These are phyloP conservation scores for Papilio dardanus DNA, from an alignment of 1,140 invertebrate species.

Conservation along the genomic window DNA sequence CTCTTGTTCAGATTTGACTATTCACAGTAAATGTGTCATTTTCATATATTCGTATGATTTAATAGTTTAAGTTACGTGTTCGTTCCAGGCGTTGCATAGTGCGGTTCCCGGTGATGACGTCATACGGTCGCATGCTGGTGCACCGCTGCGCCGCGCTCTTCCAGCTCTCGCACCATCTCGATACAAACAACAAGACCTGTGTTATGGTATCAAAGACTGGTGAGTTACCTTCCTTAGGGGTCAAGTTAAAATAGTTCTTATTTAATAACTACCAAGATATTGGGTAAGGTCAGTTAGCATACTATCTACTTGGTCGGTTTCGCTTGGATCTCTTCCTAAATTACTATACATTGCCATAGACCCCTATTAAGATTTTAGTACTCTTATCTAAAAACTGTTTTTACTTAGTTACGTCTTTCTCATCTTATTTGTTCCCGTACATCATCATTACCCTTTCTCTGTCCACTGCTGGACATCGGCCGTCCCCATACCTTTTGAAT, in stretches of 20 bases:
- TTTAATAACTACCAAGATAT: too few relatives aligned
- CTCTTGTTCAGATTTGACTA: too few relatives aligned
- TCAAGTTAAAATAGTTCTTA: neutral
- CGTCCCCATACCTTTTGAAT: neutral
- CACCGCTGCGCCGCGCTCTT: constrained; percentile 96
- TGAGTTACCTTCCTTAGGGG: constrained; percentile 28
- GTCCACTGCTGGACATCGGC: too few relatives aligned
- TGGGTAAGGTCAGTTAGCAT: neutral
- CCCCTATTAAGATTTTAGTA: neutral
- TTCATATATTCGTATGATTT: too few relatives aligned
- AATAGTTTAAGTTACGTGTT: too few relatives aligned
- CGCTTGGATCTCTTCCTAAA: too few relatives aligned
- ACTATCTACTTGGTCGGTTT: too few relatives aligned
- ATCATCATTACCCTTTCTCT: too few relatives aligned
- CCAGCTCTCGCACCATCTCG: constrained; percentile 96
- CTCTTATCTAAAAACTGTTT: too few relatives aligned
- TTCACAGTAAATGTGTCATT: too few relatives aligned
- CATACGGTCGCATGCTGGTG: constrained; percentile 97
- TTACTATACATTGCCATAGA: neutral
- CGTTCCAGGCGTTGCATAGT: constrained; percentile 85
- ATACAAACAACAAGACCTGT: constrained; percentile 89
- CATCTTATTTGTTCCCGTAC: too few relatives aligned
- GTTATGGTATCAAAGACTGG: constrained; percentile 90
- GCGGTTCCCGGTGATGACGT: constrained; percentile 95
- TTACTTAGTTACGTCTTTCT: too few relatives aligned